Percentiles rank a stretch among this genome's conserved stretches.
phyloP scores from a whole-genome alignment of 2,113 vertebrate species.

The western clawed frog (Xenopus tropicalis) region DNA sequence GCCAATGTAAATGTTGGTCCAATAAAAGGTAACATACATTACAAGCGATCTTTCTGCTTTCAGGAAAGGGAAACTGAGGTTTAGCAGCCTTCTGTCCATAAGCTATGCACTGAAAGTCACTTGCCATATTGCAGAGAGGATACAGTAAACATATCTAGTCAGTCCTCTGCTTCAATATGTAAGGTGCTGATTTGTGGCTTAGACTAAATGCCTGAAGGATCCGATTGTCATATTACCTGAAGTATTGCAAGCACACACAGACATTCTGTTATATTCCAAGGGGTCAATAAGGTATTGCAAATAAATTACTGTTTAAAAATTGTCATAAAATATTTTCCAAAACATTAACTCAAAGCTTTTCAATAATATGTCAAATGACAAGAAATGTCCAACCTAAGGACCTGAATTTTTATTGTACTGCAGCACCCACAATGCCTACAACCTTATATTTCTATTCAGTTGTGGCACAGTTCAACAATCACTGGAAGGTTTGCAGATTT shows the following conservation, averaged over 20 bases:
- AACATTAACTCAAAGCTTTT: no score
- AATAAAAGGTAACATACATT: constrained; percentile 14
- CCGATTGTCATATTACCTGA: constrained; percentile 56
- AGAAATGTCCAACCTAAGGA: not conserved
- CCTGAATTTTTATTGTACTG: not conserved
- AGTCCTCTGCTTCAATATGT: constrained; percentile 1
- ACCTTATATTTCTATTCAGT: no score
- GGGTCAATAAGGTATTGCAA: no score
- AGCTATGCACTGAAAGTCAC: not conserved
- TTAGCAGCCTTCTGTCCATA: not conserved
- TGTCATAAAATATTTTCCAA: no score
- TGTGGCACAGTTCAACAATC: no score
- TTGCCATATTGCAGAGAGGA: not conserved
- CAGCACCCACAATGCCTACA: not conserved
- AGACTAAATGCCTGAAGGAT: constrained; percentile 48
- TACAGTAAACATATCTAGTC: not conserved
- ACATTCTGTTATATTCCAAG: not conserved
- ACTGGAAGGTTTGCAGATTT: no score
- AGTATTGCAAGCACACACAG: constrained; percentile 41
- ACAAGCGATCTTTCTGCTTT: not conserved
- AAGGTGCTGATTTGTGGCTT: constrained; percentile 23
- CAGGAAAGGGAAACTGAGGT: not conserved
- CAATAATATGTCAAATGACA: not conserved
- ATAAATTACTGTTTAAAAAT: no score
- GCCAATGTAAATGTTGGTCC: not conserved